Conservation (phyloP, 2,888 invertebrate species). For the Rotaria macrura region DNA sequence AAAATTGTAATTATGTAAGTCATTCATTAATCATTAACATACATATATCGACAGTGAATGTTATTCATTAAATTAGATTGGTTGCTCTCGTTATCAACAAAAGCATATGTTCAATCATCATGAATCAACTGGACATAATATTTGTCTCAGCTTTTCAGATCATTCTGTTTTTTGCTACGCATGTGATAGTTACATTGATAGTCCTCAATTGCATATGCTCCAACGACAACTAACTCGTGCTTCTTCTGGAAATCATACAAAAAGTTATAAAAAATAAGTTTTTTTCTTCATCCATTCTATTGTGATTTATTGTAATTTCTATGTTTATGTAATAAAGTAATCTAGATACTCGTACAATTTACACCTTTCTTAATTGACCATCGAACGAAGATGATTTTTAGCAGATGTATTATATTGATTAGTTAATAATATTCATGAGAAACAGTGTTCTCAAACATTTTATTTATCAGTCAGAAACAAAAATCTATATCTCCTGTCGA, state of each 20-base stretch:
- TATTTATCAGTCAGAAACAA: no score
- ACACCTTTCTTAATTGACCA: no score
- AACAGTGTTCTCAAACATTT: no score
- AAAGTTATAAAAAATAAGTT: no score
- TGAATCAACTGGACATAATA: conserved; percentile 57
- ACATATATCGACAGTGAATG: not conserved
- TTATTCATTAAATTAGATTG: conserved; percentile 55
- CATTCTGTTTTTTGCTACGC: conserved; percentile 76
- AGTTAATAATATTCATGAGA: no score
- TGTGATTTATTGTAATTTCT: no score
- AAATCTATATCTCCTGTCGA: no score
- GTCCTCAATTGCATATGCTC: not conserved
- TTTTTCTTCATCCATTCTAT: no score
- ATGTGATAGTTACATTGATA: conserved; percentile 69
- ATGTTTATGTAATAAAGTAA: no score
- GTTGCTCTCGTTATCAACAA: conserved; percentile 67
- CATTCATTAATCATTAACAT: not conserved
- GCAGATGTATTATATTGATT: no score
- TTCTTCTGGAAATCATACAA: not conserved
- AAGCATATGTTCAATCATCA: conserved; percentile 69
- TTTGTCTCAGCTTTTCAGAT: conserved; percentile 69
- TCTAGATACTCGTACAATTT: no score
- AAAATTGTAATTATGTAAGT: not conserved
- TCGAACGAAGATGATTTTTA: no score
- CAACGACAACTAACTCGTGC: not conserved